phyloP scores from a whole-genome alignment of 2,888 invertebrate genomes.

The Meta bourneti region DNA sequence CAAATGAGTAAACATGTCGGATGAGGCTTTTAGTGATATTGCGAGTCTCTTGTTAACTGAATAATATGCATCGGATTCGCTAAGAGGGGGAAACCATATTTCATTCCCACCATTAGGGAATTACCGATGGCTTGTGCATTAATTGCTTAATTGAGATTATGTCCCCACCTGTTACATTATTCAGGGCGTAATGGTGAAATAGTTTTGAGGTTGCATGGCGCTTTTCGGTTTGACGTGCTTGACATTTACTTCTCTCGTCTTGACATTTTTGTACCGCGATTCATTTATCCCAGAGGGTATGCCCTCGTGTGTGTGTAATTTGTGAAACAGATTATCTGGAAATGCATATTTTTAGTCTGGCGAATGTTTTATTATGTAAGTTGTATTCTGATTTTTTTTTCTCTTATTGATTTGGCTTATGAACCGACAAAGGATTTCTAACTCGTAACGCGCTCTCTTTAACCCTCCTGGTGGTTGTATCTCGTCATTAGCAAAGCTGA shows the following conservation, averaged over 20 bases:
- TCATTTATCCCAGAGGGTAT: not conserved
- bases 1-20: conserved; percentile 37
- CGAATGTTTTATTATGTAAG: not conserved
- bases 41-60: conserved; percentile 26
- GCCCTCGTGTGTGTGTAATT: not conserved
- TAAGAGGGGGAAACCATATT: conserved; percentile 31
- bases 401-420: not conserved
- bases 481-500: too few species aligned
- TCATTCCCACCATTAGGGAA: conserved; percentile 49
- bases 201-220: not conserved
- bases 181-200: conserved; percentile 22
- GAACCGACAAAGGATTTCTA: too few species aligned
- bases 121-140: conserved; percentile 38
- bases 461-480: too few species aligned
- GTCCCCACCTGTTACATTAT: conserved; percentile 59
- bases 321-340: not conserved
- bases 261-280: not conserved
- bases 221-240: not conserved
- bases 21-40: conserved; percentile 52
- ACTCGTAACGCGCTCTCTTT: too few species aligned
- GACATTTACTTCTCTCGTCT: not conserved
- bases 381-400: not conserved
- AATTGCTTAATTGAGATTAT: conserved; percentile 70
- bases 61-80: conserved; percentile 37
- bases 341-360: not conserved